These are phyloP conservation scores for Harpagoxenus sublaevis DNA, from an alignment of 2,888 invertebrate genomes.

Conservation along the genomic window DNA sequence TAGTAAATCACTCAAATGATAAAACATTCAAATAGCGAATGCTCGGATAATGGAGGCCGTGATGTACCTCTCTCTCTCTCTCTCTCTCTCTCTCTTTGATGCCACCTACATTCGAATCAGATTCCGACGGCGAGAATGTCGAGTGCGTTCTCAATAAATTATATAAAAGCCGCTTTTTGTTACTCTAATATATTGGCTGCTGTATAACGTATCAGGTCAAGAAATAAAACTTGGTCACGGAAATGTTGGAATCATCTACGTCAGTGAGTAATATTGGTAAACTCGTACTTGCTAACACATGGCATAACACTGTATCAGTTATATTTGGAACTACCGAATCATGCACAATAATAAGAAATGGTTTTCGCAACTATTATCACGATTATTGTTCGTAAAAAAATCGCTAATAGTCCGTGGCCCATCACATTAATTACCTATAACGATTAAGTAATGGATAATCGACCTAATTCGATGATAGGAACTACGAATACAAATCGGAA, in stretches of 20 bases:
- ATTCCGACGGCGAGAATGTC: conserved; percentile 15
- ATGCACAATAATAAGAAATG: conserved; percentile 6
- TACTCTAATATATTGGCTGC: conserved; percentile 9
- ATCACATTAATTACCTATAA: not conserved
- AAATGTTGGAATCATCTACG: not conserved
- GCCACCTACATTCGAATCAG: not conserved
- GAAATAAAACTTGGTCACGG: not conserved
- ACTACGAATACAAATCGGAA: conserved; percentile 1
- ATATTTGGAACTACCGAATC: not conserved
- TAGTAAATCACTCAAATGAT: conserved; percentile 36
- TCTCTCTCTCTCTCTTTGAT: not conserved
- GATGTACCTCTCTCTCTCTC: not conserved
- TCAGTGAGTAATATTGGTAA: not conserved
- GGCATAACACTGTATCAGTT: not conserved
- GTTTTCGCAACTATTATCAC: no score
- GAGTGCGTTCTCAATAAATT: conserved; percentile 29
- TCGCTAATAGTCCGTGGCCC: not conserved
- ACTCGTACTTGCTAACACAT: not conserved
- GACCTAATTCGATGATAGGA: not conserved
- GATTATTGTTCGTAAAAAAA: not conserved
- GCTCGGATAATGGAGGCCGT: conserved; percentile 30
- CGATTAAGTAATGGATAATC: not conserved
- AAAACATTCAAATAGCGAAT: conserved; percentile 43
- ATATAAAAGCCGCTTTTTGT: conserved; percentile 20
- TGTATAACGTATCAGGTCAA: not conserved